Base-by-base conservation (phyloP, 2,888 invertebrate genomes). In the Lasiommata megera region DNA sequence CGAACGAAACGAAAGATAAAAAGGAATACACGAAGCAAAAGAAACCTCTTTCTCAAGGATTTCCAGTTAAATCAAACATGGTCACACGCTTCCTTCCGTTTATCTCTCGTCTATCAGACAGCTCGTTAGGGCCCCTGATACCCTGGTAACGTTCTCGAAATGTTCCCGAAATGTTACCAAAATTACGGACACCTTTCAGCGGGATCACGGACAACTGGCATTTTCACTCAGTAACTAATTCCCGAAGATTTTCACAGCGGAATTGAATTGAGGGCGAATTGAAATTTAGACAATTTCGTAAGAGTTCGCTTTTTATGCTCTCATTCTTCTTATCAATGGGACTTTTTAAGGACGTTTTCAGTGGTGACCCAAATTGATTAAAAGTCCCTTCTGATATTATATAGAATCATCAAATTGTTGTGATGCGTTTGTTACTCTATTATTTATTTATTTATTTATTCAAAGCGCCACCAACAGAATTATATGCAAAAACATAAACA, bases 221-320 rank as follows among this genome's bases (percentile, higher is more conserved):
- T 63, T 65, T 60, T 63, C 64, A 56, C 60, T 62, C 47, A 60
- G 56, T 48, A 47, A 58, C 61, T 63, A 60, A 63, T 65, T 65
- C 58, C 58, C 54, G 60, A 65, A 61, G 63, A 61, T 65, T 63
- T 59, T 55, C 54, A 44, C 57, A 48, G 56, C 55, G 53, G 61
- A 65, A 65, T 61, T 60, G 56, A 61, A 58, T 51, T 60, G 48
- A 31, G 17, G 38, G 18, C 54, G 59, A 63, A 23, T 61, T 61
- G 61, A 61, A 63, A 59, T 63, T 63, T 53, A 51, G 56, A 54
- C 56, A 58, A 58, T 54, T 62, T 55, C 41, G 29, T 37, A 52
- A 43, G 37, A 46, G 53, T 44, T 59, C 46, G 17, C 14, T 50
- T 47, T 31, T 28, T 44, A 56, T 56, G 43, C 31, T 36, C 17